A percentile compares a stretch with the other conserved stretches of the same genome.
Conservation (phyloP, 2,888 invertebrate species). For the Aleiodes leptofemur region DNA sequence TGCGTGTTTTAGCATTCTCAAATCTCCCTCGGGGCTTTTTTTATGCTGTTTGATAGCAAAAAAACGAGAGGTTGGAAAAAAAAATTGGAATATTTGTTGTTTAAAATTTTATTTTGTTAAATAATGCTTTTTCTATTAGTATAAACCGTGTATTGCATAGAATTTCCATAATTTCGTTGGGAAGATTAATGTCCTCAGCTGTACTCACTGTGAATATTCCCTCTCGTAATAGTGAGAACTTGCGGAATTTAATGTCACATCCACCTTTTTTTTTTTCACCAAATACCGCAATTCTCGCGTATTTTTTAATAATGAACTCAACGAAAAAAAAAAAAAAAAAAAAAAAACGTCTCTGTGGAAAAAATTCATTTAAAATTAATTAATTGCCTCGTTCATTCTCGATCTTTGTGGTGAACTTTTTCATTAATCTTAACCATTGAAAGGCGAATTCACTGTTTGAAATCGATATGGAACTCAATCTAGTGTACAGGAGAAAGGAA, state of each 20-base stretch:
- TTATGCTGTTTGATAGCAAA: no score
- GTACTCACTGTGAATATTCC: not conserved
- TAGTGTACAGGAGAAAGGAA: not conserved
- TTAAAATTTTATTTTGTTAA: no score
- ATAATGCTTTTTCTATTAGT: not conserved
- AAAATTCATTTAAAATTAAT: constrained; percentile 19
- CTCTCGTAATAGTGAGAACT: constrained; percentile 1
- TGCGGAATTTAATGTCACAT: constrained; percentile 24
- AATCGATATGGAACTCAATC: constrained; percentile 13
- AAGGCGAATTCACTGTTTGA: not conserved
- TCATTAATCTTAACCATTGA: not conserved
- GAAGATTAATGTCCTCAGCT: constrained; percentile 17
- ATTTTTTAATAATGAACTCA: constrained; percentile 8
- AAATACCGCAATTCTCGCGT: not conserved
- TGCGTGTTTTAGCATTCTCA: no score
- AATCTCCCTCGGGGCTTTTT: no score
- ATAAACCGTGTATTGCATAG: not conserved
- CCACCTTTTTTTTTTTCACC: not conserved
- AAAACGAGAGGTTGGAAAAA: no score
- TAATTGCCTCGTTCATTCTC: constrained; percentile 6
- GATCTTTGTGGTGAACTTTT: not conserved
- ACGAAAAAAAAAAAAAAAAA: not conserved
- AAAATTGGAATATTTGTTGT: no score
- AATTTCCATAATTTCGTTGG: constrained; percentile 31
- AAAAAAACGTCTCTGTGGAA: not conserved